A percentile compares a stretch with the other conserved stretches of the same genome.
Evolutionary conservation across 2,888 invertebrate genomes (phyloP).

Genomic region (Furcula furcula): DNA sequence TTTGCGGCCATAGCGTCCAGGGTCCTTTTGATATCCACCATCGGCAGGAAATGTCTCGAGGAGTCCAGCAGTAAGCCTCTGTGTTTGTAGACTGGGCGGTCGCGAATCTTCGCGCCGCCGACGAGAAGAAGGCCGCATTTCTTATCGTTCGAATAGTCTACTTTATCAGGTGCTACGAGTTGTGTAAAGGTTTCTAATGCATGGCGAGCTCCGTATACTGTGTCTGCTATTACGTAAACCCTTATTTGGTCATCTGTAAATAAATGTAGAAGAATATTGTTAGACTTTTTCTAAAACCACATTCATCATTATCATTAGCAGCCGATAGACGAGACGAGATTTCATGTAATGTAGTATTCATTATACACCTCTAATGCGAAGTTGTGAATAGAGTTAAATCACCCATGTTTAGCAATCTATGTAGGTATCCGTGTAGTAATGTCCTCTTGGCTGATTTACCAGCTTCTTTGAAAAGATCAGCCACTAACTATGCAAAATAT

Average conservation of each 20-base stretch:
- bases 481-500: too few species aligned
- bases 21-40: slow-evolving; percentile 85
- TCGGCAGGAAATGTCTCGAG: slow-evolving; percentile 92
- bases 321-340: too few species aligned
- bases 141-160: slow-evolving; percentile 39
- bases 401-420: too few species aligned
- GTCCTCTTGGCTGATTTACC: too few species aligned
- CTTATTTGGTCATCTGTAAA: slow-evolving; percentile 67
- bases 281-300: too few species aligned
- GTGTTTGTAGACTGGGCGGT: slow-evolving; percentile 91
- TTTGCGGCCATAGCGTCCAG: slow-evolving; percentile 93
- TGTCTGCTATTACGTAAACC: slow-evolving; percentile 80
- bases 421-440: too few species aligned
- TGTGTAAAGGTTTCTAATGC: slow-evolving; percentile 89
- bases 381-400: too few species aligned
- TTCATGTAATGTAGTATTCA: too few species aligned
- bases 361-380: too few species aligned
- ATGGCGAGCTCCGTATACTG: slow-evolving; percentile 88
- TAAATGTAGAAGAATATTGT: too few species aligned
- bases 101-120: slow-evolving; percentile 84
- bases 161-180: slow-evolving; percentile 71
- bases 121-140: slow-evolving; percentile 83
- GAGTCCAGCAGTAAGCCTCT: slow-evolving; percentile 95
- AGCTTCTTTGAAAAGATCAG: too few species aligned
- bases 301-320: too few species aligned